Base-by-base conservation (phyloP, 2,888 invertebrate genomes). In the Lamellibrachia columna region DNA sequence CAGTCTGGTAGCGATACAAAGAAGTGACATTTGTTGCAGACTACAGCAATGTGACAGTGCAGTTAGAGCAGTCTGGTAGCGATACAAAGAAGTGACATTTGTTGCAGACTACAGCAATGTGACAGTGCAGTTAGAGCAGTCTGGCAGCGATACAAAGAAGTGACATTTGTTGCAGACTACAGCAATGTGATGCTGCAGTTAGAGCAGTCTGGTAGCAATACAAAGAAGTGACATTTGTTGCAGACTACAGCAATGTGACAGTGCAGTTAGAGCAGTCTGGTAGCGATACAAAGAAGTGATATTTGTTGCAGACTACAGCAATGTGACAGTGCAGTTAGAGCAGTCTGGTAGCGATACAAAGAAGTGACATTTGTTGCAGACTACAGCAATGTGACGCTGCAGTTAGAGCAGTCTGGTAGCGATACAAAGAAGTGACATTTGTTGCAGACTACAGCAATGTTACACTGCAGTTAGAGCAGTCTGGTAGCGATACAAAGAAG, bases 171-270 rank as follows among this genome's bases (percentile, higher is more conserved):
- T 58, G 58, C 75, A 75, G 75, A 75, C 22, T 22, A 75, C 6
- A 15, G 94, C 92, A 94, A 92, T 91, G 94, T 3, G 58, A 93
- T 40, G 95, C 94, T 90, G 91, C 93, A 93, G 40, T 94, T 91
- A 91, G 94, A 94, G 90, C 40, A 40, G 40, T 40, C 40, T 40
- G 40, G 40, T 40, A 40, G 40, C 40, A 0, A 40, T 40, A 92
- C 93, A 9, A 6, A 75, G 15, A 75, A 75, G 22, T n/a, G 75
- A 75, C 75, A 22, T 75, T 6, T 75, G 6, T 75, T 53, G 11
- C 91, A 91, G 75, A 75, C 58, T 60, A 60, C 15, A 60, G 15
- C 60, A 60, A 60, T 60, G 60, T 60, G 60, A 60, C 60, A 60
- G 15, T 60, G 40, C 40, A 40, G 40, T 40, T 40, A 40, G 60